Evolutionary conservation across 2,888 invertebrate species (phyloP).

Genomic region (Liopterus haemorrhoidalis): DNA sequence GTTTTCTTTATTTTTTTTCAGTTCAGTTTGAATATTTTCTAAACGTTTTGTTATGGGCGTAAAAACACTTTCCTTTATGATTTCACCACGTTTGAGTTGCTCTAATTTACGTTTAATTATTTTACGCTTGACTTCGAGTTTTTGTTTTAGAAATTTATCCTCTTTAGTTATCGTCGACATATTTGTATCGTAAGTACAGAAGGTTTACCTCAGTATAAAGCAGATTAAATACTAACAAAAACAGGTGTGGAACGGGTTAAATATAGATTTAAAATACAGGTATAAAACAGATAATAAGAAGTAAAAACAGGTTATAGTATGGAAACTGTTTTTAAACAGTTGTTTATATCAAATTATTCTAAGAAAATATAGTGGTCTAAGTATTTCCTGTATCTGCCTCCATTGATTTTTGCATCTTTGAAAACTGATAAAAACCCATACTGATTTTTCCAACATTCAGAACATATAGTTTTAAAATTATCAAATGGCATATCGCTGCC

Average conservation of each 20-base stretch:
- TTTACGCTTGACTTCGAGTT: no score
- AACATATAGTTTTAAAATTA: conserved; percentile 36
- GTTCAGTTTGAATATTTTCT: background rate
- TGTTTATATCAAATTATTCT: conserved; percentile 5
- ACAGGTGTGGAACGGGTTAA: background rate
- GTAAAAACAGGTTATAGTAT: background rate
- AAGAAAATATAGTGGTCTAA: conserved; percentile 31
- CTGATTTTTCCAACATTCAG: conserved; percentile 35
- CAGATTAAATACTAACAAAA: background rate
- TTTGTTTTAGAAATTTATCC: no score
- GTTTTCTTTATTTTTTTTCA: background rate
- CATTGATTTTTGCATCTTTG: conserved; percentile 33
- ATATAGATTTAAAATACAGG: background rate
- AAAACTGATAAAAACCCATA: conserved; percentile 36
- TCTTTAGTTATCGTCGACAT: no score
- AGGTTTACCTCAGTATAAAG: background rate
- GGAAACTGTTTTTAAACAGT: background rate
- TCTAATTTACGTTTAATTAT: no score
- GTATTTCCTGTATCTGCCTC: conserved; percentile 37
- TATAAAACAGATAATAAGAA: background rate
- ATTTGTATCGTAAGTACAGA: background rate
- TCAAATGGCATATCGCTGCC: conserved; percentile 32
- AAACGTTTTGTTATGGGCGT: background rate
- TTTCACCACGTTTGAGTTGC: background rate
- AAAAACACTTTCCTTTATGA: background rate